A percentile compares a stretch with the other conserved stretches of the same genome.
These are phyloP conservation scores for Hemiprocne comata DNA, from an alignment of 2,113 vertebrate species.

Conservation along the genomic window DNA sequence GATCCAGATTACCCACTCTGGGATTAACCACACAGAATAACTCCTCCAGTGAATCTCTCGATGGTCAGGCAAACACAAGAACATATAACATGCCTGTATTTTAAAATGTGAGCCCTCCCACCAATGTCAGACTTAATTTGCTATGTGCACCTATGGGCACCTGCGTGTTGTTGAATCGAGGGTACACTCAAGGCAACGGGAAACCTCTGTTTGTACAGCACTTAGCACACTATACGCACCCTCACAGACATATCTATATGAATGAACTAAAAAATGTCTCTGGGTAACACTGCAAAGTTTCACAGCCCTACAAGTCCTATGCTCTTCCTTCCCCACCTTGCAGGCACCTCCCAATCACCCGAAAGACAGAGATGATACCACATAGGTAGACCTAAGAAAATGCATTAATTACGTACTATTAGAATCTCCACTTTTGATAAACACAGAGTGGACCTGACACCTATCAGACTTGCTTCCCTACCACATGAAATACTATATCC, in stretches of 20 bases:
- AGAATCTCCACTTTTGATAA: neutral
- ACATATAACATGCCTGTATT: neutral
- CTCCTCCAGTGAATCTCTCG: neutral
- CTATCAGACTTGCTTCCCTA: neutral
- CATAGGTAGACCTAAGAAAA: neutral
- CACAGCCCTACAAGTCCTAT: neutral
- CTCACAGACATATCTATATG: neutral
- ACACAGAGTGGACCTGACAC: neutral
- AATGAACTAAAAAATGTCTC: neutral
- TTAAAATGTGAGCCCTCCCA: neutral
- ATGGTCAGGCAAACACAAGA: neutral
- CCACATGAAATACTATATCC: neutral
- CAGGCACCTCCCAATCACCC: neutral
- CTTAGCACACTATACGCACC: neutral
- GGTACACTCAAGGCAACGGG: neutral
- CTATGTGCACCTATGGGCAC: neutral
- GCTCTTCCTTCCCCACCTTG: neutral
- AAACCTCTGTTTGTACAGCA: neutral
- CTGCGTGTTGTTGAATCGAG: neutral
- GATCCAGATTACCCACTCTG: neutral
- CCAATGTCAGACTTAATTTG: neutral
- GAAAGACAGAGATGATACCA: neutral
- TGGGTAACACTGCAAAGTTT: neutral
- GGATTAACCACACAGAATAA: neutral
- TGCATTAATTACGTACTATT: neutral